phyloP scores from a whole-genome alignment of 64 coral and sea anemone genomes.

The Dendronephthya gigantea region DNA sequence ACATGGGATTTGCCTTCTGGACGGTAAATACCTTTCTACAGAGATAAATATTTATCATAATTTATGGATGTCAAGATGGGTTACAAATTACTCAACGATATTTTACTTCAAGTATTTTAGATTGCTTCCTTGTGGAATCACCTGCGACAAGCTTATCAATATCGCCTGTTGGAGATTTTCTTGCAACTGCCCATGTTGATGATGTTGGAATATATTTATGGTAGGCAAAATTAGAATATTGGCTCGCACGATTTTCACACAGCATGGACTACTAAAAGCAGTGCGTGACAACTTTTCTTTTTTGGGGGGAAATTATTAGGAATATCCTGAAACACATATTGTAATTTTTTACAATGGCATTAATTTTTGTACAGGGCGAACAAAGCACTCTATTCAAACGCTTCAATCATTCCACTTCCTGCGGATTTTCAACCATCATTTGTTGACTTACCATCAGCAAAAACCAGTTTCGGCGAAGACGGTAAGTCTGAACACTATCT shows the following conservation, averaged over 20 bases:
- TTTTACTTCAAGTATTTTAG: slow-evolving; percentile 50
- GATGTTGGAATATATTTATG: slow-evolving; percentile 13
- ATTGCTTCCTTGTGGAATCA: slow-evolving; percentile 65
- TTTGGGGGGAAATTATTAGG: background rate
- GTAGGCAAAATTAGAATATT: background rate
- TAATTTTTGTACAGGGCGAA: slow-evolving; percentile 46
- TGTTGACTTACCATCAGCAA: slow-evolving; percentile 48
- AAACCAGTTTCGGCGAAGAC: slow-evolving; percentile 40
- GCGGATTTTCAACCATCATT: slow-evolving; percentile 66
- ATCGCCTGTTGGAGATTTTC: slow-evolving; percentile 63
- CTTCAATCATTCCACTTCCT: slow-evolving; percentile 73
- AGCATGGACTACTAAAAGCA: too few relatives aligned
- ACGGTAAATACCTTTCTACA: slow-evolving; percentile 32
- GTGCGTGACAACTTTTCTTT: too few relatives aligned
- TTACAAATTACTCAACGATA: background rate
- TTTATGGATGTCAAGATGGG: too few relatives aligned
- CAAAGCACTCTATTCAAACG: slow-evolving; percentile 57
- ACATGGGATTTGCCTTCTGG: slow-evolving; percentile 85
- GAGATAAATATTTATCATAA: background rate
- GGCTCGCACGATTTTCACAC: too few relatives aligned
- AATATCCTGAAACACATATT: too few relatives aligned
- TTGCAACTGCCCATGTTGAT: slow-evolving; percentile 5
- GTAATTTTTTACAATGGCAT: too few relatives aligned
- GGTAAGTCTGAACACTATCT: background rate
- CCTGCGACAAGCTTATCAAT: slow-evolving; percentile 75